phyloP scores from a whole-genome alignment of 2,888 invertebrate genomes.

The Dascillus cervinus region DNA sequence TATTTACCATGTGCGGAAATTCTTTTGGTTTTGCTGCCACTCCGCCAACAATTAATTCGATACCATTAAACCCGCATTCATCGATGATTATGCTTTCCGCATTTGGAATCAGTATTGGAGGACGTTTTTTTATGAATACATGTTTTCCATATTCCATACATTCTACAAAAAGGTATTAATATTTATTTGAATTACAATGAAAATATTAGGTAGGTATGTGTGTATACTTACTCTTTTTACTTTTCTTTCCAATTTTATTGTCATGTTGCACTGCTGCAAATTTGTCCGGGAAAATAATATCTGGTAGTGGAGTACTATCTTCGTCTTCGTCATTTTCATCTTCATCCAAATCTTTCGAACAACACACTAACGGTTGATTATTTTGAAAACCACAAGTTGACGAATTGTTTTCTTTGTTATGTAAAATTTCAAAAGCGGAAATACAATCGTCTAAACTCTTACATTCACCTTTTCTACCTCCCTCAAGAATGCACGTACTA shows the following conservation, averaged over 20 bases:
- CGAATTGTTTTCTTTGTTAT: slow-evolving; percentile 18
- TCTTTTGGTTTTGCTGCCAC: slow-evolving; percentile 17
- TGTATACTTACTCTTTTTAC: slow-evolving; percentile 19
- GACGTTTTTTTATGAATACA: slow-evolving; percentile 31
- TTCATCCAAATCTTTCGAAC: slow-evolving; percentile 11
- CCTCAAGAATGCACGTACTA: slow-evolving; percentile 15
- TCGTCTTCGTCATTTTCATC: background rate
- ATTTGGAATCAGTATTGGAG: slow-evolving; percentile 28
- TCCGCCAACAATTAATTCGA: slow-evolving; percentile 43
- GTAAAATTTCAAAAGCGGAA: slow-evolving; percentile 19
- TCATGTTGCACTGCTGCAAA: background rate
- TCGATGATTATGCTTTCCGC: slow-evolving; percentile 23
- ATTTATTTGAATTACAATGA: background rate
- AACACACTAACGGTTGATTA: slow-evolving; percentile 29
- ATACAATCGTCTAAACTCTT: slow-evolving; percentile 23
- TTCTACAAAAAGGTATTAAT: slow-evolving; percentile 31
- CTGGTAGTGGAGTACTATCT: background rate
- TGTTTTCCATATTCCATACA: slow-evolving; percentile 41
- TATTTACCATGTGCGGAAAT: slow-evolving; percentile 24
- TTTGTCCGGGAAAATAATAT: slow-evolving; percentile 1
- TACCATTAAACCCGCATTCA: slow-evolving; percentile 39
- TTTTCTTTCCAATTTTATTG: slow-evolving; percentile 15
- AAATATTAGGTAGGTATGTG: slow-evolving; percentile 3
- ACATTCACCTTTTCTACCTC: slow-evolving; percentile 17
- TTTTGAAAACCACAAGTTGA: slow-evolving; percentile 28